Conservation (phyloP, 2,888 invertebrate species). For the Ernsta delagoae region DNA sequence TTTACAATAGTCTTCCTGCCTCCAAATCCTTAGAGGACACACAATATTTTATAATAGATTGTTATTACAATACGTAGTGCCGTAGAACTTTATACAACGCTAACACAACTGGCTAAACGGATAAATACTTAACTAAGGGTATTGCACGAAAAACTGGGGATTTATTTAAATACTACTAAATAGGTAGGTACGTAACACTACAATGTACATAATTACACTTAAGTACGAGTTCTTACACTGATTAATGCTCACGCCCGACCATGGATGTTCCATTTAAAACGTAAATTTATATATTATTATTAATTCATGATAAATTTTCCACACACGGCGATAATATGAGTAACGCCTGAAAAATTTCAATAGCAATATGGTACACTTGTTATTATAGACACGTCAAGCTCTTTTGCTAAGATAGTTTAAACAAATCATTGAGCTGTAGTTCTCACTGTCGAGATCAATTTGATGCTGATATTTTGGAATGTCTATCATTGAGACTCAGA, state of each 20-base stretch:
- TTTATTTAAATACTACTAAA: conserved; percentile 60
- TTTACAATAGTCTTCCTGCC: conserved; percentile 41
- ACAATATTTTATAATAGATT: conserved; percentile 21
- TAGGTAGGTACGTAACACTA: conserved; percentile 37
- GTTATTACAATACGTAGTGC: conserved; percentile 39
- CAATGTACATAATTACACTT: conserved; percentile 82
- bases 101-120: conserved; percentile 71
- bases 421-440: too few relatives aligned
- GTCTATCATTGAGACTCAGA: too few relatives aligned
- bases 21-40: conserved; percentile 34
- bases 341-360: neutral
- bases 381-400: too few relatives aligned
- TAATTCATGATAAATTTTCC: too few relatives aligned
- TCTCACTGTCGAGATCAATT: too few relatives aligned
- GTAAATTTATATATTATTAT: neutral
- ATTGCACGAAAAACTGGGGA: conserved; percentile 78
- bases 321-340: too few relatives aligned
- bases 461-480: too few relatives aligned
- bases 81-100: conserved; percentile 70
- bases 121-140: conserved; percentile 83
- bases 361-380: neutral
- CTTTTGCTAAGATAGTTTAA: too few relatives aligned
- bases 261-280: neutral
- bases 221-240: conserved; percentile 30
- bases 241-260: conserved; percentile 7